Conservation (phyloP, 1,140 invertebrate genomes). For the Sminthurides bifidus region DNA sequence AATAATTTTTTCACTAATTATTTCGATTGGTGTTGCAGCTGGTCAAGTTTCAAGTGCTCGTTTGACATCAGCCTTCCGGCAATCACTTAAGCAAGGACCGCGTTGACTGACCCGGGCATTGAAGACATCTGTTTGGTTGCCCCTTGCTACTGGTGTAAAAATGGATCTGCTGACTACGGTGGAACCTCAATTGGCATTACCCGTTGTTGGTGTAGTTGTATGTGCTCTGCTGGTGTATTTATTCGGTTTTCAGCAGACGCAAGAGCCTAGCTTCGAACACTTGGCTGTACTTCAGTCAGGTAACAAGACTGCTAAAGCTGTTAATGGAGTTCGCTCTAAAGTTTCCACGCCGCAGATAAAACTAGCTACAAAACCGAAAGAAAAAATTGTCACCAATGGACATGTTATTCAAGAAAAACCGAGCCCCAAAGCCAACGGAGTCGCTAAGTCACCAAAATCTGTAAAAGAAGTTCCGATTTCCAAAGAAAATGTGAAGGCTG, state of each 20-base stretch:
- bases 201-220: constrained; percentile 49
- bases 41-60: no score
- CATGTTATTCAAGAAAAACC: constrained; percentile 18
- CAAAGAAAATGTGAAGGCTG: constrained; percentile 17
- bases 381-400: constrained; percentile 20
- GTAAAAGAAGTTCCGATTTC: background rate
- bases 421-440: background rate
- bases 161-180: constrained; percentile 17
- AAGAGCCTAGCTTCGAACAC: constrained; percentile 58
- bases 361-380: constrained; percentile 11
- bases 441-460: constrained; percentile 5
- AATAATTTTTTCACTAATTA: no score
- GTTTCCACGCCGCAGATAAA: background rate
- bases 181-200: constrained; percentile 45
- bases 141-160: background rate
- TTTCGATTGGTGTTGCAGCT: no score
- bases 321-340: background rate
- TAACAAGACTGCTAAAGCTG: background rate
- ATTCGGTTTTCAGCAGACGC: constrained; percentile 58
- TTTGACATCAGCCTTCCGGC: no score
- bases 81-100: no score
- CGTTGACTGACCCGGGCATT: no score
- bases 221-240: constrained; percentile 52
- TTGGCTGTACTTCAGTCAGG: constrained; percentile 37
- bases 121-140: no score